These are phyloP conservation scores for Seira musarum DNA, from an alignment of 2,888 invertebrate genomes.

Conservation along the genomic window DNA sequence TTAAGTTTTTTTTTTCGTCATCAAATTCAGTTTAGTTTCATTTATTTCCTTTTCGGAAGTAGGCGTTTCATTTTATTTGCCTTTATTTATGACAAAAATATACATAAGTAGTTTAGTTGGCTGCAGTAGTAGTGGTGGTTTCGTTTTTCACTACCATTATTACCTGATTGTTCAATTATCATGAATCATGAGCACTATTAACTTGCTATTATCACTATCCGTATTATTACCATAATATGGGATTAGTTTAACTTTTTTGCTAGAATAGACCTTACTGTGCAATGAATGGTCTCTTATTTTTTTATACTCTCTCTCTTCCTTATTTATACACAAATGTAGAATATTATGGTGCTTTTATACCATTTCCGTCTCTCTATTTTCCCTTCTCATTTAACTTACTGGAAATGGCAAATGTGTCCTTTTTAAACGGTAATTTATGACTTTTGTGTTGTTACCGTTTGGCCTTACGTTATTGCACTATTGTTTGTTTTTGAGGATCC, in stretches of 20 bases:
- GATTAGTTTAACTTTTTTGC: not conserved
- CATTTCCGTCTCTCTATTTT: conserved; percentile 42
- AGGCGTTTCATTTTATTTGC: too few species aligned
- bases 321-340: conserved; percentile 13
- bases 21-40: too few species aligned
- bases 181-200: conserved; percentile 15
- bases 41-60: too few species aligned
- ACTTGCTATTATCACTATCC: not conserved
- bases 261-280: not conserved
- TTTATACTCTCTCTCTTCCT: not conserved
- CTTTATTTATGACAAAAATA: too few species aligned
- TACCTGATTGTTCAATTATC: conserved; percentile 11
- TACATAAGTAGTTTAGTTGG: too few species aligned
- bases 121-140: not conserved
- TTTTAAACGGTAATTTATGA: conserved; percentile 56
- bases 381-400: conserved; percentile 22
- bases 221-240: conserved; percentile 13
- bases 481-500: conserved; percentile 7
- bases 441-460: conserved; percentile 16
- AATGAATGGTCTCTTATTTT: too few species aligned
- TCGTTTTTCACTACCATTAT: not conserved
- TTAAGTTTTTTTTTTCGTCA: too few species aligned
- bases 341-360: not conserved
- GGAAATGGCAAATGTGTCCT: conserved; percentile 58
- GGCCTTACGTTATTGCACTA: not conserved